Evolutionary conservation across 2,888 invertebrate genomes (phyloP), one percentile per base, ranked within the genome.

Genomic region (Ceramica pisi): DNA sequence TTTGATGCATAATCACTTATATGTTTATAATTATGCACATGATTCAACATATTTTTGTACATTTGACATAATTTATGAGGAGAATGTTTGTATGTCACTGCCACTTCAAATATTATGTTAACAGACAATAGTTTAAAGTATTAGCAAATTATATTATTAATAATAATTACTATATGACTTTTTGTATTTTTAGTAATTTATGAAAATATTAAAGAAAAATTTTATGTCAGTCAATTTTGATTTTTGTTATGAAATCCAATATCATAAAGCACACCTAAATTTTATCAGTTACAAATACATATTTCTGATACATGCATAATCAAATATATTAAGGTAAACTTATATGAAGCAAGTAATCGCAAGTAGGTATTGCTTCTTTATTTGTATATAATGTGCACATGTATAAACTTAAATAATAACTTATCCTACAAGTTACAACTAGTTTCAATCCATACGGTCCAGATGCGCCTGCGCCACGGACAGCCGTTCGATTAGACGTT

Each of bases 401-500:
- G 62, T 67, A 75, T 72, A 73, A 68, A 78, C 65, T 64, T 81
- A 80, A 67, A 60, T 62, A 71, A 67, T 67, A 72, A 23, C 63
- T 74, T 78, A 82, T 21, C 50, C 53, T 83, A 83, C 8, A 67
- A 71, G 35, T 62, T 78, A 72, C n/a, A 67, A 70, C 77, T 75
- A 75, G 72, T 71, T 71, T 92, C 87, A 95, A 88, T 95, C 95
- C 94, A 96, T 92, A 77, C 95, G 94, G 83, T 96, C 96, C 72
- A 96, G 86, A 78, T 95, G 94, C 88, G 94, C 93, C 86, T 95
- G 95, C 87, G 94, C 95, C 71, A 94, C 92, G n/a, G 94, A 91
- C 41, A 96, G 88, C 75, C 93, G 91, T 64, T 95, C 95, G 75
- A 96, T 95, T 57, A 96, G 92, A 5, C 90, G 90, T 76, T 94